Evolutionary conservation across 2,888 invertebrate species (phyloP).

Genomic region (Nomada hirtipes): DNA sequence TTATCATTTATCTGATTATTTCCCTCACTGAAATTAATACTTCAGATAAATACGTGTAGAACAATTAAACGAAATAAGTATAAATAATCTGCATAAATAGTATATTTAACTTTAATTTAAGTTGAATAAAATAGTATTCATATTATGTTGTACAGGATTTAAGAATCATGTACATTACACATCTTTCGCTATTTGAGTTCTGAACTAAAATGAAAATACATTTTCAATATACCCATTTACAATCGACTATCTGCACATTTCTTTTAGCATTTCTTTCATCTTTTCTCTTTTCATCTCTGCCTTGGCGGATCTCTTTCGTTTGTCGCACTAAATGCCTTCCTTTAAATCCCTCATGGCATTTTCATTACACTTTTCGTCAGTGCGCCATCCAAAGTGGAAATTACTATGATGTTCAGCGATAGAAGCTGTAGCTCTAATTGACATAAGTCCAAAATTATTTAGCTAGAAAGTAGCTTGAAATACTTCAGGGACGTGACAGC

Average conservation of each 20-base stretch:
- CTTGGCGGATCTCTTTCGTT: constrained; percentile 15
- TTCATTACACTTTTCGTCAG: constrained; percentile 31
- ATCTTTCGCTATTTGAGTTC: too few relatives aligned
- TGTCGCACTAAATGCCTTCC: constrained; percentile 32
- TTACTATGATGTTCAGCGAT: background rate
- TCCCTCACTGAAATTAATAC: background rate
- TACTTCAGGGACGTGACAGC: constrained; percentile 20
- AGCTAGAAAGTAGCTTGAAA: constrained; percentile 2
- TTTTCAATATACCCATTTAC: background rate
- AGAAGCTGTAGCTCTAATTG: constrained; percentile 16
- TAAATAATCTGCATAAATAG: background rate
- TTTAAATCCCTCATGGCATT: constrained; percentile 12
- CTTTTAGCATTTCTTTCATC: background rate
- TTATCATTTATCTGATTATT: background rate
- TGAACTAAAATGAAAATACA: background rate
- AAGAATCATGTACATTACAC: background rate
- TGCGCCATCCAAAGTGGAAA: background rate
- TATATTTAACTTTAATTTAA: background rate
- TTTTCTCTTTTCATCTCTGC: background rate
- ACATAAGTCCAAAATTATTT: constrained; percentile 62
- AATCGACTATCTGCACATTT: background rate
- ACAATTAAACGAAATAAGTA: too few relatives aligned
- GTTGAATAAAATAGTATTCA: background rate
- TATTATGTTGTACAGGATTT: background rate
- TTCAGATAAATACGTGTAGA: background rate